Evolutionary conservation across 2,797 vertebrate species (phyloP).

Genomic region (Melanotaenia boesemani): DNA sequence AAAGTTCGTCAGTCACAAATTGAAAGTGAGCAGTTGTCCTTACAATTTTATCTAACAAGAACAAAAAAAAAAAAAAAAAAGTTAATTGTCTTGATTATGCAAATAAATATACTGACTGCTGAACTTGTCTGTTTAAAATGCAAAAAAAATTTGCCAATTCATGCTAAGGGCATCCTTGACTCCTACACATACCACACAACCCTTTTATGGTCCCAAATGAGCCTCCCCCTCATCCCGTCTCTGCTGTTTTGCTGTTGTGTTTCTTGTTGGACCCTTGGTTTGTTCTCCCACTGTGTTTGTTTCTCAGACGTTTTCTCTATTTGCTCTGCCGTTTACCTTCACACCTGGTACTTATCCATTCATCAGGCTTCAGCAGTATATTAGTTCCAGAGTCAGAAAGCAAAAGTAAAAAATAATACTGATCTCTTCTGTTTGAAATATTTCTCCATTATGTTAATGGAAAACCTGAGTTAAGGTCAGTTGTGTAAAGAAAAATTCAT

Average conservation of each 20-base stretch:
- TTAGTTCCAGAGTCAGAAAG: not conserved
- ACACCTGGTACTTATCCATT: not conserved
- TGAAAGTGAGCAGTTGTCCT: slow-evolving; percentile 14
- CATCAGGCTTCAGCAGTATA: not conserved
- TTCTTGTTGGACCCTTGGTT: too few relatives aligned
- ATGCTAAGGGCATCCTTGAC: not conserved
- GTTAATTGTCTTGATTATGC: slow-evolving; percentile 2
- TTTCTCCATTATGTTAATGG: too few relatives aligned
- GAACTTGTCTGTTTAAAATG: not conserved
- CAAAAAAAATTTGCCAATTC: slow-evolving; percentile 1
- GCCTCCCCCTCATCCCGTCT: not conserved
- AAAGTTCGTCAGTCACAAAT: slow-evolving; percentile 16
- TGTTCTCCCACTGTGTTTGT: not conserved
- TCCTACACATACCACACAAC: not conserved
- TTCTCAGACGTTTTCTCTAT: not conserved
- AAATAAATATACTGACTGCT: slow-evolving; percentile 23
- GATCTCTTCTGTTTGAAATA: not conserved
- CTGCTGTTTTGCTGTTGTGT: too few relatives aligned
- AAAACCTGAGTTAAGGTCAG: too few relatives aligned
- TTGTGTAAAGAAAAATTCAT: too few relatives aligned
- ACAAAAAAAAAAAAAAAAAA: not conserved
- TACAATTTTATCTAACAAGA: not conserved
- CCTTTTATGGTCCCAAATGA: not conserved
- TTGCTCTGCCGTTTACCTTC: not conserved
- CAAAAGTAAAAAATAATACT: not conserved